phyloP scores from a whole-genome alignment of 2,888 invertebrate genomes.

The Stenoptilia bipunctidactyla region DNA sequence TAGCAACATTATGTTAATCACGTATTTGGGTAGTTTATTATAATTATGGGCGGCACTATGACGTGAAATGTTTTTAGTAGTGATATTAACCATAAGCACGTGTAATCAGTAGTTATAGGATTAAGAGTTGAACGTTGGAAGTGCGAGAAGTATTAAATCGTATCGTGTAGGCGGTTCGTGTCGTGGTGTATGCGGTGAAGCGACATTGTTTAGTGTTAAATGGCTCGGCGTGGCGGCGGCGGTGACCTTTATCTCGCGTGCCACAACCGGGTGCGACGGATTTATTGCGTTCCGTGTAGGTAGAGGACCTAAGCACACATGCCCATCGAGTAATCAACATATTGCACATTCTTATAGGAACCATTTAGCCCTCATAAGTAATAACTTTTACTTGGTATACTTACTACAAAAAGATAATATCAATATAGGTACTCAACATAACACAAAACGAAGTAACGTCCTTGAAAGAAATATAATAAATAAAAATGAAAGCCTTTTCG shows the following conservation, averaged over 20 bases:
- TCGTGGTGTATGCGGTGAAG: conserved; percentile 33
- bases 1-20: conserved; percentile 69
- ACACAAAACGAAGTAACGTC: background rate
- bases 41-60: conserved; percentile 18
- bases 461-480: background rate
- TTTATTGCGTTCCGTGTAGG: conserved; percentile 47
- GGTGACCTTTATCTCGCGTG: conserved; percentile 56
- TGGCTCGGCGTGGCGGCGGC: too few relatives aligned
- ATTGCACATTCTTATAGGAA: conserved; percentile 23
- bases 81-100: conserved; percentile 5
- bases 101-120: conserved; percentile 1
- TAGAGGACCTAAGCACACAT: conserved; percentile 28
- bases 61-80: background rate
- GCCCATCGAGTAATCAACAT: conserved; percentile 35
- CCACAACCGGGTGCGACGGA: conserved; percentile 42
- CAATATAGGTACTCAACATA: background rate
- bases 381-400: background rate
- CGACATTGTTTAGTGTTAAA: conserved; percentile 49
- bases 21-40: conserved; percentile 55
- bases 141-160: background rate
- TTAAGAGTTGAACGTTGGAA: background rate
- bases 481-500: conserved; percentile 3
- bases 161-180: conserved; percentile 2
- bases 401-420: background rate
- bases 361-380: conserved; percentile 4